Evolutionary conservation across 2,113 vertebrate genomes (phyloP), one percentile per base, ranked within the genome.

Genomic region (Amblyornis subalaris): DNA sequence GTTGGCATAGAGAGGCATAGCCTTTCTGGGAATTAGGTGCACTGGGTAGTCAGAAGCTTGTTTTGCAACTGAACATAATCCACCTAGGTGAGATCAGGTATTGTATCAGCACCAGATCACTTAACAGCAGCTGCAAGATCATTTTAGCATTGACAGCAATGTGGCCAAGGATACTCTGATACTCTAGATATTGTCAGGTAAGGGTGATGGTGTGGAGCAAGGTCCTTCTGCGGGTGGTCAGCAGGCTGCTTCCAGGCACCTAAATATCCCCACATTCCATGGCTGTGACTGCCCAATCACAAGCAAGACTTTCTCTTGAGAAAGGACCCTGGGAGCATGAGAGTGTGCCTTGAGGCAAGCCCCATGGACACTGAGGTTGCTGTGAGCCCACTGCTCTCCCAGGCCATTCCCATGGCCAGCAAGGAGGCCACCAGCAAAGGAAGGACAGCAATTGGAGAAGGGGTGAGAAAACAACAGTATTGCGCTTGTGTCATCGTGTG

Each of bases 1-100:
- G 17, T 70, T 91, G 89, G 71, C 91, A 92, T 14, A 66, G 50
- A 55, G 18, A 83, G 29, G 23, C 19, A 44, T 16, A 75, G 4
- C 21, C 26, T 71, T 91, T 85, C 58, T 36, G 89, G 62, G 64
- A 92, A 93, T 85, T 83, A 88, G 51, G 85, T 51, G 51, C 13
- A 13, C n/a, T 23, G 47, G 13, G 31, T 29, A 48, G 67, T 44
- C 4, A 82, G 66, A 88, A 87, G 36, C 29, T 72, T 74, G 57
- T 60, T 76, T 72, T 76, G 66, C 66, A 85, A 74, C 66, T 73
- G 71, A 92, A 85, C 26, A 38, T 38, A 94, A 91, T 47, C 47
- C 12, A 10, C 22, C 51, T 88, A 38, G 5, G 3, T 58, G 54
- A 91, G 89, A 83, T 62, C 47, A 36, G 25, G 40, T 72, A 71